Percentiles rank a stretch among this genome's conserved stretches.
Conservation (phyloP, 2,888 invertebrate species). For the Drosophila demipolita region DNA sequence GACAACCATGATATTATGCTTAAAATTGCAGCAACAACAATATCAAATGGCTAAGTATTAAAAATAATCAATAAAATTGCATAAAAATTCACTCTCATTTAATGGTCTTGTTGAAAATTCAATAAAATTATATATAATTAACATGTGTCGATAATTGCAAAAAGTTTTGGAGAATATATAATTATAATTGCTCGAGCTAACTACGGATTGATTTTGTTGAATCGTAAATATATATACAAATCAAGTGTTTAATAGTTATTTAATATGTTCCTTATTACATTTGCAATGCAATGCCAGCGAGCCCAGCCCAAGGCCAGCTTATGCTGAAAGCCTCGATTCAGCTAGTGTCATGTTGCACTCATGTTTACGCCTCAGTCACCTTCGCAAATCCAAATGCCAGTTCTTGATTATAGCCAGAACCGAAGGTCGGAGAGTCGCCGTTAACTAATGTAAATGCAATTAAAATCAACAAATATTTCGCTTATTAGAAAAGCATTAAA, state of each 20-base stretch:
- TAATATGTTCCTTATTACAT: constrained; percentile 10
- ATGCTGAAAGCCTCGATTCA: constrained; percentile 20
- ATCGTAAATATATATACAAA: background rate
- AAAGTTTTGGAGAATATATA: background rate
- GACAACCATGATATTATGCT: background rate
- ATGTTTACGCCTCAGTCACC: constrained; percentile 27
- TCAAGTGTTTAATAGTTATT: constrained; percentile 2
- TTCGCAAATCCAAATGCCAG: constrained; percentile 52
- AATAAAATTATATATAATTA: background rate
- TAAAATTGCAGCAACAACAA: background rate
- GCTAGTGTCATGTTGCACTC: constrained; percentile 25
- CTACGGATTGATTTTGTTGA: background rate
- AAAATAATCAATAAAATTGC: background rate
- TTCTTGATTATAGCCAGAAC: constrained; percentile 32
- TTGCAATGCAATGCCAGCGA: constrained; percentile 10
- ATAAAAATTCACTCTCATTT: too few relatives aligned
- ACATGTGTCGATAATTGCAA: background rate
- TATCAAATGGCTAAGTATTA: background rate
- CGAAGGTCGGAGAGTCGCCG: constrained; percentile 59
- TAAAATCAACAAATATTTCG: constrained; percentile 75
- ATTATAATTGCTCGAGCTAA: background rate
- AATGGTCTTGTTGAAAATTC: too few relatives aligned
- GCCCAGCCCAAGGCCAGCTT: constrained; percentile 12
- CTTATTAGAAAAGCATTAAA: constrained; percentile 78
- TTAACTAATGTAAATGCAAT: constrained; percentile 59